Percentiles rank a stretch among this genome's conserved stretches.
Evolutionary conservation across 2,888 invertebrate genomes (phyloP).

Genomic region (Oasisia sp.): DNA sequence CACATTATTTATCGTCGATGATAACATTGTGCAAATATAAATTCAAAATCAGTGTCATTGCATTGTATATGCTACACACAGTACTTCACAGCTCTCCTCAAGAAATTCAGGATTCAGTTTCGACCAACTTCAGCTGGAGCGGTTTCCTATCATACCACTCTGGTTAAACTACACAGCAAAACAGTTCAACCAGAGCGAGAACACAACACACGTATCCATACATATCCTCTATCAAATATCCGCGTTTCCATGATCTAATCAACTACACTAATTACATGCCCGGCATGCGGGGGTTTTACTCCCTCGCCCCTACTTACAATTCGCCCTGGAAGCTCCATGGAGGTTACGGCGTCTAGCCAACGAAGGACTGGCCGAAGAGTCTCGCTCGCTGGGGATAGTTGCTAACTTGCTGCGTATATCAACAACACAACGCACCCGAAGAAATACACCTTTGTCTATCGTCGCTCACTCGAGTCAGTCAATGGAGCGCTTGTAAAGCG

Average conservation of each 20-base stretch:
- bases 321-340: not conserved
- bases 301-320: not conserved
- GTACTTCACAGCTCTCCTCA: no score
- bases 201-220: no score
- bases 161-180: no score
- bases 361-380: not conserved
- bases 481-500: not conserved
- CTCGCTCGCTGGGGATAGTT: not conserved
- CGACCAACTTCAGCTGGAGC: no score
- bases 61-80: no score
- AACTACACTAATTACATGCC: not conserved
- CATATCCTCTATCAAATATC: not conserved
- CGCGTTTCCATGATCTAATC: not conserved
- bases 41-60: no score
- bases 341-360: not conserved
- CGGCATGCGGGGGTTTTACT: not conserved
- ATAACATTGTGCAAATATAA: no score
- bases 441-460: not conserved
- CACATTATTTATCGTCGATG: no score
- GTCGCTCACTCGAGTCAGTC: not conserved
- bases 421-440: not conserved
- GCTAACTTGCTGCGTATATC: slow-evolving; percentile 11
- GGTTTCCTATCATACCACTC: no score
- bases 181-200: no score
- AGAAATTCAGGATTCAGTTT: no score